phyloP scores from a whole-genome alignment of 1,140 invertebrate genomes.

The Drusus annulatus region DNA sequence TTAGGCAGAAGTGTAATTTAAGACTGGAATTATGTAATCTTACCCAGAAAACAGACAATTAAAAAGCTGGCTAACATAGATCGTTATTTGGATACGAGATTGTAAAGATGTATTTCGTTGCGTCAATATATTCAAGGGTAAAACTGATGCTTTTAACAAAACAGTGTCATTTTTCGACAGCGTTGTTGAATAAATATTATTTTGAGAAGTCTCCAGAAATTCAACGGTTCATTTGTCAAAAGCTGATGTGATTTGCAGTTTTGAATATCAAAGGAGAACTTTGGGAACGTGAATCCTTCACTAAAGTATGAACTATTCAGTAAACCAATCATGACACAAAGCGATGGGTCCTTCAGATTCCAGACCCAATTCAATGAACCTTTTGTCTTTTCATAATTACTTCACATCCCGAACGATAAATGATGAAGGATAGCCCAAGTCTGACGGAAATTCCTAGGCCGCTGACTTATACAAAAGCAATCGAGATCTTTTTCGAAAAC shows the following conservation, averaged over 20 bases:
- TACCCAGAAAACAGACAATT: too few relatives aligned
- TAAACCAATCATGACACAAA: conserved; percentile 18
- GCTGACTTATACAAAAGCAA: background rate
- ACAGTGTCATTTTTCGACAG: too few relatives aligned
- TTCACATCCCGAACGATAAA: conserved; percentile 34
- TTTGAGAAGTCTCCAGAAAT: too few relatives aligned
- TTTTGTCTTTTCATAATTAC: conserved; percentile 36
- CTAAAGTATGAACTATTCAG: conserved; percentile 25
- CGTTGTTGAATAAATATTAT: too few relatives aligned
- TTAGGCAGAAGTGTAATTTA: too few relatives aligned
- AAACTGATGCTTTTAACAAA: too few relatives aligned
- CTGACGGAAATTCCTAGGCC: conserved; percentile 1
- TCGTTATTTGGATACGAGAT: too few relatives aligned
- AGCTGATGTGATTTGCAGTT: conserved; percentile 9
- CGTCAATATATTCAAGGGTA: too few relatives aligned
- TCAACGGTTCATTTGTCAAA: background rate
- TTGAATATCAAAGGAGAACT: conserved; percentile 25
- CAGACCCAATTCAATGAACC: conserved; percentile 16
- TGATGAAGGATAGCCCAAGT: background rate
- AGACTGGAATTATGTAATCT: too few relatives aligned
- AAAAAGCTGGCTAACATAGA: too few relatives aligned
- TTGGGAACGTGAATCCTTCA: conserved; percentile 13
- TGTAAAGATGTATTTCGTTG: too few relatives aligned
- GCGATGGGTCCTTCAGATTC: conserved; percentile 3
- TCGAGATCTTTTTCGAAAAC: too few relatives aligned